phyloP scores from a whole-genome alignment of 2,888 invertebrate genomes.

The Drosophila siamana region DNA sequence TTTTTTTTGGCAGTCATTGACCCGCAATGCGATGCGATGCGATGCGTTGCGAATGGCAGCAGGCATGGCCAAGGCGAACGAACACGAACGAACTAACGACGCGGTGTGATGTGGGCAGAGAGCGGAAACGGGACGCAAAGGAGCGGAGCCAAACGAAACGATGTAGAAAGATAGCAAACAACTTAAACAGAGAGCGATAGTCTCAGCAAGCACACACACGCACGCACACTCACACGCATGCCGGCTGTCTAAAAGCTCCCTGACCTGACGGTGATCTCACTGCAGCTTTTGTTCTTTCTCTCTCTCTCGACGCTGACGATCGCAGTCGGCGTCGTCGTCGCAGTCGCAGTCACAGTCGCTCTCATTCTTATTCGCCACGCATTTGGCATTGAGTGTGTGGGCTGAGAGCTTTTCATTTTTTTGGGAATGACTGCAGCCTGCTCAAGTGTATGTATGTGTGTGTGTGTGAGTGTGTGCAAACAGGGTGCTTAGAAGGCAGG shows the following conservation, averaged over 20 bases:
- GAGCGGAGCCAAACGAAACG: conserved; percentile 35
- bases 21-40: conserved; percentile 41
- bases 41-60: conserved; percentile 5
- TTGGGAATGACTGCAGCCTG: conserved; percentile 34
- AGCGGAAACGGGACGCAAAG: conserved; percentile 2
- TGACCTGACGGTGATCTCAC: conserved; percentile 61
- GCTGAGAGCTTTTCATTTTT: conserved; percentile 35
- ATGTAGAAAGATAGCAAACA: conserved; percentile 80
- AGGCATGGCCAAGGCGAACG: conserved; percentile 47
- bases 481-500: conserved; percentile 59
- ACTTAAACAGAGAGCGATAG: conserved; percentile 75
- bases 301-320: conserved; percentile 5
- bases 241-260: conserved; percentile 42
- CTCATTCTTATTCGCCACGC: conserved; percentile 21
- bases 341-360: conserved; percentile 1
- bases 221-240: background rate
- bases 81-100: conserved; percentile 6
- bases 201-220: conserved; percentile 33
- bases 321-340: background rate
- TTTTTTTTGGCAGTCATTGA: conserved; percentile 78
- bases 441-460: background rate
- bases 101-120: conserved; percentile 30
- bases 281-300: conserved; percentile 18
- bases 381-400: conserved; percentile 36
- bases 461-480: conserved; percentile 22